A percentile compares a stretch with the other conserved stretches of the same genome.
phyloP scores from a whole-genome alignment of 2,797 vertebrate species.

The Rhabdomys pumilio region DNA sequence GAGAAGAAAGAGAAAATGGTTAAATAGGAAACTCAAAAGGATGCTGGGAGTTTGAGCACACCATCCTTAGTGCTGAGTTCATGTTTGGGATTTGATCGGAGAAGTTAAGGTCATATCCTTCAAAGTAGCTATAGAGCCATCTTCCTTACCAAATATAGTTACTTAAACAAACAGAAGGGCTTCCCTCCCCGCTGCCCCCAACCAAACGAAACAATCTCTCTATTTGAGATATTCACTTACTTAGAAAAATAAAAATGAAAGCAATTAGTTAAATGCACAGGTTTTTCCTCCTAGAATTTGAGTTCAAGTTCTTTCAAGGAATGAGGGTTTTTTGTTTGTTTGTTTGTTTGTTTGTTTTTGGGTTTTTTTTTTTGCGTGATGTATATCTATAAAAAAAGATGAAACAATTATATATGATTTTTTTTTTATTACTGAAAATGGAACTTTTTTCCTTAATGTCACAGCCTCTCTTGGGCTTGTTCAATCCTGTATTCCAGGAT shows the following conservation, averaged over 20 bases:
- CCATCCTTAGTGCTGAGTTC: not conserved
- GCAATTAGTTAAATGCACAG: conserved; percentile 4
- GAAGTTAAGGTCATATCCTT: conserved; percentile 2
- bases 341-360: not conserved
- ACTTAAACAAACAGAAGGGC: conserved; percentile 39
- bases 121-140: not conserved
- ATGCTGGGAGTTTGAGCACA: fast-evolving
- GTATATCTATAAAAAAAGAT: not conserved
- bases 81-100: not conserved
- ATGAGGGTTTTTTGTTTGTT: not conserved
- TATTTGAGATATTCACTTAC: not conserved
- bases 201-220: conserved; percentile 10
- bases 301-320: conserved; percentile 30
- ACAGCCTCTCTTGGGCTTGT: not conserved
- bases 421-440: conserved; percentile 15
- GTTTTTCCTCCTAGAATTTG: conserved; percentile 29
- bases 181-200: not conserved
- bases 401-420: not conserved
- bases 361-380: not conserved
- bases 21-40: not conserved
- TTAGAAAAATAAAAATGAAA: conserved; percentile 66
- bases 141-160: conserved; percentile 4
- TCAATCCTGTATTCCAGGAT: conserved; percentile 57
- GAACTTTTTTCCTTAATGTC: conserved; percentile 9
- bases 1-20: not conserved